phyloP scores from a whole-genome alignment of 2,888 invertebrate species.

The Diaprepes abbreviatus region DNA sequence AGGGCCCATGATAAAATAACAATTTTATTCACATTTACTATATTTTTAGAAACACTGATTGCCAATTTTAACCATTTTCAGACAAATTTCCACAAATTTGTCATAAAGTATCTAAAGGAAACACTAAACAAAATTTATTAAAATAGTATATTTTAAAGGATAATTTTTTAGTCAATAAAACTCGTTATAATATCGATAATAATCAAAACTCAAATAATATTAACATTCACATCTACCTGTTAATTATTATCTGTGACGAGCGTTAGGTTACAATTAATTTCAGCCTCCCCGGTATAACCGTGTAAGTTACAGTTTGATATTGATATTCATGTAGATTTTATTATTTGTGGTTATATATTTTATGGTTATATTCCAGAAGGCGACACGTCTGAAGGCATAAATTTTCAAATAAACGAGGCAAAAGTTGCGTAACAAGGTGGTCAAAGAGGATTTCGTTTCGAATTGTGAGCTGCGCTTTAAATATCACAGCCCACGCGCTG shows the following conservation, averaged over 20 bases:
- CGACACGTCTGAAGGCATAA: conserved; percentile 15
- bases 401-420: conserved; percentile 13
- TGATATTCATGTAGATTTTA: conserved; percentile 11
- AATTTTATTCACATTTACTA: too few species aligned
- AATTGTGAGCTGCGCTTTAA: not conserved
- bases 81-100: too few species aligned
- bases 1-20: too few species aligned
- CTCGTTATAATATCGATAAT: too few species aligned
- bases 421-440: conserved; percentile 20
- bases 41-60: too few species aligned
- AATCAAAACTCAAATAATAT: too few species aligned
- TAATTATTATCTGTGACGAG: not conserved
- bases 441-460: conserved; percentile 13
- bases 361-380: conserved; percentile 18
- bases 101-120: too few species aligned
- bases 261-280: conserved; percentile 15
- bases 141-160: too few species aligned
- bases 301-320: conserved; percentile 20
- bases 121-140: too few species aligned
- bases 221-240: too few species aligned
- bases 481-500: not conserved
- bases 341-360: conserved; percentile 9
- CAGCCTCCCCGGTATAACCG: conserved; percentile 2
- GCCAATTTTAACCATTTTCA: too few species aligned
- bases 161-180: too few species aligned